These are phyloP conservation scores for Rhopalosiphum padi DNA, from an alignment of 1,140 invertebrate genomes.

Conservation along the genomic window DNA sequence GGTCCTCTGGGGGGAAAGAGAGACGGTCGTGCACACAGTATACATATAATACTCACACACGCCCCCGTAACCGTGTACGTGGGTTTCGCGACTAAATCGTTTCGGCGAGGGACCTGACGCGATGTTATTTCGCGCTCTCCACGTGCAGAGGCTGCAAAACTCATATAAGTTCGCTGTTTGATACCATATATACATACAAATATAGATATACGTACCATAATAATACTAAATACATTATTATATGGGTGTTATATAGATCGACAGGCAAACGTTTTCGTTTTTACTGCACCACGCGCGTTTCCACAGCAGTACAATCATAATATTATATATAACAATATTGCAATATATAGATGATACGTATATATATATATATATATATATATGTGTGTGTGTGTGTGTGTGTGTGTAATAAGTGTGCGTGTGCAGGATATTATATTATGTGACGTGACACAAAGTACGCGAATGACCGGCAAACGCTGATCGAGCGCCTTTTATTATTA, in stretches of 20 bases:
- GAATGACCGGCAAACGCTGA: neutral
- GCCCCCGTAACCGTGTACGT: neutral
- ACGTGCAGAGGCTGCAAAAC: neutral
- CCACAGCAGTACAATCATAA: too few relatives aligned
- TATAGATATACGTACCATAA: neutral
- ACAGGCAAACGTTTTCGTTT: neutral
- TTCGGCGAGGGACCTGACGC: neutral
- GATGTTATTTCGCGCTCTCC: neutral
- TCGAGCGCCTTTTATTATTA: neutral
- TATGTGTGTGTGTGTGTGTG: too few relatives aligned
- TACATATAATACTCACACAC: too few relatives aligned
- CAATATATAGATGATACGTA: too few relatives aligned
- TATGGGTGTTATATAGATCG: neutral
- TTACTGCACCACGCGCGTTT: neutral
- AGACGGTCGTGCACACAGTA: neutral
- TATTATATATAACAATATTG: neutral
- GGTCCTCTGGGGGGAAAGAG: neutral
- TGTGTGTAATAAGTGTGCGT: neutral
- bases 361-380: too few relatives aligned
- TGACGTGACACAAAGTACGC: neutral
- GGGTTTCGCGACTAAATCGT: neutral
- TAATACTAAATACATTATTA: neutral
- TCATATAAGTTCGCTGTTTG: neutral
- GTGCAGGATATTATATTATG: neutral
- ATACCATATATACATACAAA: neutral